Base-by-base conservation (phyloP, 1,140 invertebrate genomes). In the Atta colombica region DNA sequence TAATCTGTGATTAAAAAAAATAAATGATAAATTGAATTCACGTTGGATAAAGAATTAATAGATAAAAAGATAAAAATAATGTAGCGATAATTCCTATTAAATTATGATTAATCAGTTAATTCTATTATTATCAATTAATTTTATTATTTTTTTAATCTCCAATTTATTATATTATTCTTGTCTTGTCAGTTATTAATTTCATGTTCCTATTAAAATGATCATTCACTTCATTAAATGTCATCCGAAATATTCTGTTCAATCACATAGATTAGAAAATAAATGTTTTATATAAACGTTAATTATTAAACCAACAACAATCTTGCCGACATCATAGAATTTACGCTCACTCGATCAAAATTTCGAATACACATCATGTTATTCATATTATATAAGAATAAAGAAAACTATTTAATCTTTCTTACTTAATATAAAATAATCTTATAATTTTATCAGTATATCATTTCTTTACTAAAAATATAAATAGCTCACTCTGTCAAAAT, bases 401-500 rank as follows among this genome's bases (percentile, higher is more conserved):
- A 55, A 39, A 80, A 69, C 14, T 80, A 69, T 21, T 39, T 16
- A 45, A 3, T 10, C 31, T 45, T 21, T 21, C 14, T 69, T 69
- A 2, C 31, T 25, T 1, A 39, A 53, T 18, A 35, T 18, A 35
- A 53, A 4, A 1, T 51, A 51, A 14, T 51, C 14, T 51, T 51
- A 51, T 51, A 14, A 58, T 71, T 28, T 58, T 31, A 4, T 71
- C 2, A 25, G 16, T n/a, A 65, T n/a, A 14, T 71, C 35, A 45
- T 71, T 81, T 39, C 31, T 81, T n/a, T 55, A 71, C 14, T 16
- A 14, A 71, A 39, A 45, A 25, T 71, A 25, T 8, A 21, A 39
- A 45, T 10, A 68, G 35, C 21, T 71, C 51, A 81, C 65, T 81
- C 49, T 51, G 18, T 75, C 25, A 18, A 49, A 49, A 45, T 60